Percentiles rank a stretch among this genome's conserved stretches.
Evolutionary conservation across 2,888 invertebrate species (phyloP).

Genomic region (Oligia strigilis): DNA sequence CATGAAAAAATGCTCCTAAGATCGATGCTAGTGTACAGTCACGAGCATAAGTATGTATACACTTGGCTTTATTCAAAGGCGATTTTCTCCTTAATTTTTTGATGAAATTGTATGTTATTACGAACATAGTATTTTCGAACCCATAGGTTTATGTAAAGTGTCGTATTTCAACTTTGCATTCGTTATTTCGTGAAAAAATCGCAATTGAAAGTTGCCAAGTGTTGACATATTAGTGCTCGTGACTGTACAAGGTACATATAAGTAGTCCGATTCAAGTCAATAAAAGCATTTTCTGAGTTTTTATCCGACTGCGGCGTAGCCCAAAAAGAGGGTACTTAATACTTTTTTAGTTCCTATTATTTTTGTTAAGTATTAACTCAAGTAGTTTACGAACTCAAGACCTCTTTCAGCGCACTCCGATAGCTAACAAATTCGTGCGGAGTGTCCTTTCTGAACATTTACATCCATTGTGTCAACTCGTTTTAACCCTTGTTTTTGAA

Average conservation of each 20-base stretch:
- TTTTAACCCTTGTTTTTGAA: constrained; percentile 28
- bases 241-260: background rate
- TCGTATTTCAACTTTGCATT: no score
- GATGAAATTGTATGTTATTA: no score
- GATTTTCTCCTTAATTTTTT: no score
- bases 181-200: no score
- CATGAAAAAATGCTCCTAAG: background rate
- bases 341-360: background rate
- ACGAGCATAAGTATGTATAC: no score
- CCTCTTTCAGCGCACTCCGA: background rate
- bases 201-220: no score
- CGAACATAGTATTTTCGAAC: no score
- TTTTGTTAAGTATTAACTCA: no score
- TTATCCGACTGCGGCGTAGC: background rate
- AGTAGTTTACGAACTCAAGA: background rate
- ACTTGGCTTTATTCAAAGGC: no score
- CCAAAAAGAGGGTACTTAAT: background rate
- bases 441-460: constrained; percentile 2
- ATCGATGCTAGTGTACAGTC: background rate
- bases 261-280: background rate
- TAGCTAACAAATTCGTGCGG: background rate
- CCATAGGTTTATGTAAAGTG: no score
- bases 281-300: background rate
- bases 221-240: no score
- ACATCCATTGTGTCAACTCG: background rate